Evolutionary conservation across 2,888 invertebrate species (phyloP).

Genomic region (Amitus sp.): DNA sequence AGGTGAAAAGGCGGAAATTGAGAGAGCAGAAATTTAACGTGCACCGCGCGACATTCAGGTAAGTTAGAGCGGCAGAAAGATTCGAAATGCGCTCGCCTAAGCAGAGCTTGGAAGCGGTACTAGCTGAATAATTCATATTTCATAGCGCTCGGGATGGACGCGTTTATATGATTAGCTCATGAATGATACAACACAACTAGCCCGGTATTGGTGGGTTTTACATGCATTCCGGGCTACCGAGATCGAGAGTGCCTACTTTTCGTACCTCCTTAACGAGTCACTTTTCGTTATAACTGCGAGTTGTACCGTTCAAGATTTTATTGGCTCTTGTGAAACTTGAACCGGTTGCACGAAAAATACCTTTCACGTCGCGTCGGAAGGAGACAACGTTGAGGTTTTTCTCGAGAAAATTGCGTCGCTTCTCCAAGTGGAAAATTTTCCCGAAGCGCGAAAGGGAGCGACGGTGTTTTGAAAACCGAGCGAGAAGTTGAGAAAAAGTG

Average conservation of each 20-base stretch:
- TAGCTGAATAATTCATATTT: conserved; percentile 7
- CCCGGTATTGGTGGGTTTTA: conserved; percentile 5
- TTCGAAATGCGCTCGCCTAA: conserved; percentile 4
- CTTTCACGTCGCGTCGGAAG: conserved; percentile 31
- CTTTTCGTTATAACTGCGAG: conserved; percentile 22
- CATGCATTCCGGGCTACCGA: neutral
- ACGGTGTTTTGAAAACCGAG: neutral
- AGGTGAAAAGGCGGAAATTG: conserved; percentile 23
- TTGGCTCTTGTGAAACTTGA: conserved; percentile 27
- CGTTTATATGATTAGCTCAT: neutral
- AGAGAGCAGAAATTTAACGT: conserved; percentile 6
- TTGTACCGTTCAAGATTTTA: conserved; percentile 28
- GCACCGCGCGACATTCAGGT: neutral
- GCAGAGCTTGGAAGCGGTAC: neutral
- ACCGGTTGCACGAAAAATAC: conserved; percentile 27
- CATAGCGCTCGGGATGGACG: neutral
- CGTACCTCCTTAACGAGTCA: conserved; percentile 11
- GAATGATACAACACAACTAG: conserved; percentile 6
- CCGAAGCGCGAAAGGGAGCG: conserved; percentile 15
- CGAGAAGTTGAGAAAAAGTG: neutral
- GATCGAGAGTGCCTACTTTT: conserved; percentile 12
- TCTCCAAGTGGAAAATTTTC: conserved; percentile 12
- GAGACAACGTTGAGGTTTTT: conserved; percentile 24
- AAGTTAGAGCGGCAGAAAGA: conserved; percentile 1
- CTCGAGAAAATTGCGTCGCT: conserved; percentile 21